A percentile compares a stretch with the other conserved stretches of the same genome.
phyloP scores from a whole-genome alignment of 2,113 vertebrate species.

The Leptobrachium ailaonicum region DNA sequence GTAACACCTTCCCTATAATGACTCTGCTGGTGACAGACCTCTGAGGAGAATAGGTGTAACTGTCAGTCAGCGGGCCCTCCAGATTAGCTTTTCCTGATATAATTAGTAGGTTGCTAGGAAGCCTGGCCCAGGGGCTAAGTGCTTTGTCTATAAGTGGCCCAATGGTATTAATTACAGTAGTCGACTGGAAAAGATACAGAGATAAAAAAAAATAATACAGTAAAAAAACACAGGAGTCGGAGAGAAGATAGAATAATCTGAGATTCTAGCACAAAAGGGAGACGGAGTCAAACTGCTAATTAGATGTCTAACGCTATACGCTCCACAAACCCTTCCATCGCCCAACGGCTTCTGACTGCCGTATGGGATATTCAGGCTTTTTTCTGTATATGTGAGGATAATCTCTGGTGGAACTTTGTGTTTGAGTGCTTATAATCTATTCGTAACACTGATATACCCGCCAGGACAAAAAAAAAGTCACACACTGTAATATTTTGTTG shows the following conservation, averaged over 20 bases:
- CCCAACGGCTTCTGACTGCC: too few relatives aligned
- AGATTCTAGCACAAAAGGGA: background rate
- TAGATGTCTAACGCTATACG: background rate
- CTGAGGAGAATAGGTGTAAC: background rate
- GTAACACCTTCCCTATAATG: too few relatives aligned
- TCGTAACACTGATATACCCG: too few relatives aligned
- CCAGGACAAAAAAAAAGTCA: too few relatives aligned
- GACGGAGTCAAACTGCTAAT: background rate
- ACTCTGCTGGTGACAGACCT: too few relatives aligned
- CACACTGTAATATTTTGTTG: too few relatives aligned
- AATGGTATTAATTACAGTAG: constrained; percentile 37
- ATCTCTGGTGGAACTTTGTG: too few relatives aligned
- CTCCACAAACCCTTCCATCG: too few relatives aligned
- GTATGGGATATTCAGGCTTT: too few relatives aligned
- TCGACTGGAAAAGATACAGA: background rate
- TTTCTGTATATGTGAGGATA: too few relatives aligned
- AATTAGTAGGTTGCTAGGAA: constrained; percentile 39
- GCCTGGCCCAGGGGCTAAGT: constrained; percentile 37
- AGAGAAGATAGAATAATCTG: background rate
- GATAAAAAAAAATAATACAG: background rate
- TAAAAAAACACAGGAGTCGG: background rate
- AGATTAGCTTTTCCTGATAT: constrained; percentile 28
- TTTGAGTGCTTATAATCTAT: too few relatives aligned
- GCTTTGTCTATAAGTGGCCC: constrained; percentile 34
- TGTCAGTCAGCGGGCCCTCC: constrained; percentile 27